These are phyloP conservation scores for Leptinotarsa undecemlineata DNA, from an alignment of 1,140 invertebrate genomes.

Conservation along the genomic window DNA sequence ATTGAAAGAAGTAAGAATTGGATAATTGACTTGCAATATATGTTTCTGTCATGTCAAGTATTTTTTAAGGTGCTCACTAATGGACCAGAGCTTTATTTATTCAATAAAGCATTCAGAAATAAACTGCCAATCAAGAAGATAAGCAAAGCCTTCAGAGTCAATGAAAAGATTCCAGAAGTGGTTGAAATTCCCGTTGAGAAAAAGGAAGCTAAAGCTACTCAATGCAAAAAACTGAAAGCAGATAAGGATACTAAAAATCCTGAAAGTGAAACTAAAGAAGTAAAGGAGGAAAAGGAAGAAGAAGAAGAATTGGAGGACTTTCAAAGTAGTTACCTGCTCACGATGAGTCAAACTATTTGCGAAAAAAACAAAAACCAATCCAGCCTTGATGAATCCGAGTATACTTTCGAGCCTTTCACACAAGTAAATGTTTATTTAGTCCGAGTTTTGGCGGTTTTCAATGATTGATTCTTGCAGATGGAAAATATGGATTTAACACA, in stretches of 20 bases:
- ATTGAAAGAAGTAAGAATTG: constrained; percentile 63
- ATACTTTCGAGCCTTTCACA: constrained; percentile 68
- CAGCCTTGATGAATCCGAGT: constrained; percentile 49
- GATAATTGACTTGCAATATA: neutral
- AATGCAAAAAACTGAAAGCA: constrained; percentile 32
- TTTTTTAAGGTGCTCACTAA: constrained; percentile 64
- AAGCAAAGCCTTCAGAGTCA: constrained; percentile 57
- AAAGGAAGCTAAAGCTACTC: constrained; percentile 21
- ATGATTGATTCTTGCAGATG: constrained; percentile 55
- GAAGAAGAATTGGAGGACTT: constrained; percentile 58
- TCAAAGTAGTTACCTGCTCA: constrained; percentile 69
- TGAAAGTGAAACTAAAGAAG: constrained; percentile 24
- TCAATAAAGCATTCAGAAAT: constrained; percentile 62
- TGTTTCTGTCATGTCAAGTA: neutral
- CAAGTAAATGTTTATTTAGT: constrained; percentile 57
- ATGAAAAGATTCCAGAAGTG: constrained; percentile 34
- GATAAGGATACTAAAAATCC: neutral
- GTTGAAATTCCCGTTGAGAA: constrained; percentile 10
- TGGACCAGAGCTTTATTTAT: constrained; percentile 67
- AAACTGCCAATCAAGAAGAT: constrained; percentile 61
- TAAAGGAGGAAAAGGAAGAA: constrained; percentile 38
- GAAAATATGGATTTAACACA: constrained; percentile 69
- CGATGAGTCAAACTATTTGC: constrained; percentile 63
- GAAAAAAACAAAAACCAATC: constrained; percentile 43
- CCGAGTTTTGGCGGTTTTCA: too few relatives aligned